Conservation (phyloP, 2,797 vertebrate species). For the Cetoscarus ocellatus region DNA sequence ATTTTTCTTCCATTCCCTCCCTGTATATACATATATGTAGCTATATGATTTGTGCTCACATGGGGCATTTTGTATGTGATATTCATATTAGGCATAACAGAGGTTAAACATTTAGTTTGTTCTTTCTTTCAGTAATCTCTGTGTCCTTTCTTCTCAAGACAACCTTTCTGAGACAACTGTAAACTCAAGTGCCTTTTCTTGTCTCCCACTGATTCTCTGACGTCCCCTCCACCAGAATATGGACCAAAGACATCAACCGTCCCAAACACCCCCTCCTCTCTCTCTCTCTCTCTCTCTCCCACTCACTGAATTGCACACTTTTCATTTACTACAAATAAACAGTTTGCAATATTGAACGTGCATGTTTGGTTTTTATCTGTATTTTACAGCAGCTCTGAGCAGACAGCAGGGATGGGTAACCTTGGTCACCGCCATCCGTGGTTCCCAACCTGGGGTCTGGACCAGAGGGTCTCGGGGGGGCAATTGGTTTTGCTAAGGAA, state of each 20-base stretch:
- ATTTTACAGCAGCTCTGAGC: neutral
- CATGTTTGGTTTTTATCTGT: constrained; percentile 19
- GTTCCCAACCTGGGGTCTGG: no score
- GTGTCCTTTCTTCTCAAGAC: constrained; percentile 57
- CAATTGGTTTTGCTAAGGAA: no score
- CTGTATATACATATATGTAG: constrained; percentile 81
- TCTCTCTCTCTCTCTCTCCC: constrained; percentile 39
- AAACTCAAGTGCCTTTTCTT: constrained; percentile 89
- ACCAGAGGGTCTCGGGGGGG: no score
- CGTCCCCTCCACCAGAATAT: constrained; percentile 69
- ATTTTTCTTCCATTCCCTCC: constrained; percentile 44
- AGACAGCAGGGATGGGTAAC: no score
- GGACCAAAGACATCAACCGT: constrained; percentile 86
- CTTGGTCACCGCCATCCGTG: no score
- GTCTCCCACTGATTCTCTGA: constrained; percentile 64
- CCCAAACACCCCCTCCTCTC: constrained; percentile 44
- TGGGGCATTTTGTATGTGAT: constrained; percentile 81
- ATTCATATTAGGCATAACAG: constrained; percentile 76
- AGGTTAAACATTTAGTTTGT: constrained; percentile 64
- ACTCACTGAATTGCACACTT: constrained; percentile 84
- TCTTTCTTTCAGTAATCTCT: constrained; percentile 73
- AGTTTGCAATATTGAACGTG: constrained; percentile 81
- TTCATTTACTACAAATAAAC: constrained; percentile 87
- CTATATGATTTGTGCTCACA: constrained; percentile 78
- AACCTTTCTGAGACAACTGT: constrained; percentile 84